phyloP scores from a whole-genome alignment of 2,888 invertebrate species.

The Epiblema foenella region DNA sequence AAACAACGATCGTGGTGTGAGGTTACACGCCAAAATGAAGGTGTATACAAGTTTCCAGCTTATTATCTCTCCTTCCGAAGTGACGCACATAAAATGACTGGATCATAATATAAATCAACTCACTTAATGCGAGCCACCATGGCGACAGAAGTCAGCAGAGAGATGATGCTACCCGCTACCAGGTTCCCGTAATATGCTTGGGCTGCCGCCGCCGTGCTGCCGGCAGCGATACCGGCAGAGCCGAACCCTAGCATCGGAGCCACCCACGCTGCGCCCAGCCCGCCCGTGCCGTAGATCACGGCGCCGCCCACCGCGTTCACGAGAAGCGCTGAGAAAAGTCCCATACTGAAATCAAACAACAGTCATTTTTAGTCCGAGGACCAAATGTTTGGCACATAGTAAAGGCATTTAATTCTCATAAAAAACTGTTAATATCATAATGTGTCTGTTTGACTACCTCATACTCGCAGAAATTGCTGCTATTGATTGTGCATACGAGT shows the following conservation, averaged over 20 bases:
- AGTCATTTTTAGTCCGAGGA: too few species aligned
- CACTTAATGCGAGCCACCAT: slow-evolving; percentile 74
- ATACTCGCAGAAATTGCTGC: too few species aligned
- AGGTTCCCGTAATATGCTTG: slow-evolving; percentile 72
- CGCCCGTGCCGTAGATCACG: slow-evolving; percentile 40
- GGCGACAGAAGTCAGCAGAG: slow-evolving; percentile 67
- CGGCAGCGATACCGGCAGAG: slow-evolving; percentile 63
- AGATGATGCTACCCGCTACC: slow-evolving; percentile 68
- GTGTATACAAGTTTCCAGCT: too few species aligned
- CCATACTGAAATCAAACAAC: slow-evolving; percentile 36
- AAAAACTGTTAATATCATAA: too few species aligned
- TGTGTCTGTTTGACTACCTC: too few species aligned
- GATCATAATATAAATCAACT: slow-evolving; percentile 39
- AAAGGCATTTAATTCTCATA: too few species aligned
- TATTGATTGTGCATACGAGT: too few species aligned
- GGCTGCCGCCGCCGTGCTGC: slow-evolving; percentile 67
- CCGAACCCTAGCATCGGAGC: slow-evolving; percentile 68
- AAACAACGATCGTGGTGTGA: too few species aligned
- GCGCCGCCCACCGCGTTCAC: slow-evolving; percentile 36
- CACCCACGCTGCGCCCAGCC: slow-evolving; percentile 51
- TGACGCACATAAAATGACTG: too few species aligned
- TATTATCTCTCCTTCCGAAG: too few species aligned
- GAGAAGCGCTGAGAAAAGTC: slow-evolving; percentile 17
- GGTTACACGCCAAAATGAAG: too few species aligned
- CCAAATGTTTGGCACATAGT: too few species aligned